Conservation (phyloP, 2,888 invertebrate genomes). For the Lasioglossum villosulum region DNA sequence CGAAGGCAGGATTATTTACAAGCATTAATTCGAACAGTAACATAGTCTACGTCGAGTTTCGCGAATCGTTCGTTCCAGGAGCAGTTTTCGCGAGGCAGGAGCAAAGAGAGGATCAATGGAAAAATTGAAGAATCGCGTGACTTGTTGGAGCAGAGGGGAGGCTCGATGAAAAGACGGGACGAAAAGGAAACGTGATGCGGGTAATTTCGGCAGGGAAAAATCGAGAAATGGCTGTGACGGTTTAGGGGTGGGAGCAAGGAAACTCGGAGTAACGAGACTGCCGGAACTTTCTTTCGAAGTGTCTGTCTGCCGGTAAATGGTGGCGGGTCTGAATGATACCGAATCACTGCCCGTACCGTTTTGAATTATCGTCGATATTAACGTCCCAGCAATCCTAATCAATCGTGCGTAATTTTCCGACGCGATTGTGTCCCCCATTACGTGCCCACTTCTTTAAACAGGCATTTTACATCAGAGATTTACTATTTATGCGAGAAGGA, state of each 20-base stretch:
- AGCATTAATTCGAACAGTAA: not conserved
- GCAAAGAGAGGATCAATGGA: not conserved
- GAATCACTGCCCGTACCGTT: not conserved
- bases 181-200: not conserved
- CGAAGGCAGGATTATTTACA: not conserved
- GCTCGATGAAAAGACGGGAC: not conserved
- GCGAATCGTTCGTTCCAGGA: not conserved
- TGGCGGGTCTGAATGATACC: not conserved
- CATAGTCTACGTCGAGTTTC: not conserved
- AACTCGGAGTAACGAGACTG: conserved; percentile 4
- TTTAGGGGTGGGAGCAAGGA: not conserved
- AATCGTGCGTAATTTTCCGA: not conserved
- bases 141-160: not conserved
- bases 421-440: not conserved
- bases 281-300: conserved; percentile 28
- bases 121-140: conserved; percentile 36
- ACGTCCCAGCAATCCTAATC: not conserved
- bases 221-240: not conserved
- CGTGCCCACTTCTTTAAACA: not conserved
- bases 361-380: conserved; percentile 1
- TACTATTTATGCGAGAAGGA: no score
- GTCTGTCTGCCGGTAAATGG: conserved; percentile 6
- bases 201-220: conserved; percentile 18
- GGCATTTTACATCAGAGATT: no score
- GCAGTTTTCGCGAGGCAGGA: not conserved